These are phyloP conservation scores for Hydrotaea diabolus DNA, from an alignment of 2,888 invertebrate species.

Conservation along the genomic window DNA sequence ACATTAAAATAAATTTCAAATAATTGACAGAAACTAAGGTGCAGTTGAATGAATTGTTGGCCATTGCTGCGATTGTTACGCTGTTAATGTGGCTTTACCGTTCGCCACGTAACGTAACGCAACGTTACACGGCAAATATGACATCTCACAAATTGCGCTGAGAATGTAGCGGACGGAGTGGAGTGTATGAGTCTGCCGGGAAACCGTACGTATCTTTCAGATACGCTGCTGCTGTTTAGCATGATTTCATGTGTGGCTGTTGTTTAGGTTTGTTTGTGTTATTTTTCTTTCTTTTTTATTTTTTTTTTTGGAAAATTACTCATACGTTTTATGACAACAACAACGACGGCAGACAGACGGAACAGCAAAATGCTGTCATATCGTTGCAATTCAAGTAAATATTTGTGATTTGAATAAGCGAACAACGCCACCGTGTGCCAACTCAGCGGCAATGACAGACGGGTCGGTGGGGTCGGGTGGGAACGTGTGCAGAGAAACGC, in stretches of 20 bases:
- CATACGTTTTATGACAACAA: conserved; percentile 44
- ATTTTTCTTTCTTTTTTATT: neutral
- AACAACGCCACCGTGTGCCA: no score
- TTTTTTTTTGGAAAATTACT: conserved; percentile 44
- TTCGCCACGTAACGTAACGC: conserved; percentile 23
- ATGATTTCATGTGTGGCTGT: conserved; percentile 18
- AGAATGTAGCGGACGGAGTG: neutral
- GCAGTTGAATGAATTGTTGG: conserved; percentile 31
- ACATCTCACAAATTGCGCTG: neutral
- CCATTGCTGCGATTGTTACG: conserved; percentile 1
- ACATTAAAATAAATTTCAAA: conserved; percentile 62
- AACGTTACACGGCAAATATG: neutral
- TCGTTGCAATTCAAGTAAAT: conserved; percentile 29
- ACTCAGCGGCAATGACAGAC: no score
- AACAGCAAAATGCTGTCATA: conserved; percentile 43
- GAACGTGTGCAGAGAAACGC: neutral
- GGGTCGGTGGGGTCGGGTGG: no score
- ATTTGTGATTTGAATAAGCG: conserved; percentile 14
- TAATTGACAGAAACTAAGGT: conserved; percentile 62
- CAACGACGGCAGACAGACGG: neutral
- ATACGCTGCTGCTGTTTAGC: neutral
- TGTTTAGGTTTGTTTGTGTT: conserved; percentile 11
- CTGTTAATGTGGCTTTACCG: neutral
- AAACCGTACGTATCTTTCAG: neutral
- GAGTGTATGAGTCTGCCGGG: neutral